Conservation (phyloP, 2,888 invertebrate species). For the Ephialtes manifestator region DNA sequence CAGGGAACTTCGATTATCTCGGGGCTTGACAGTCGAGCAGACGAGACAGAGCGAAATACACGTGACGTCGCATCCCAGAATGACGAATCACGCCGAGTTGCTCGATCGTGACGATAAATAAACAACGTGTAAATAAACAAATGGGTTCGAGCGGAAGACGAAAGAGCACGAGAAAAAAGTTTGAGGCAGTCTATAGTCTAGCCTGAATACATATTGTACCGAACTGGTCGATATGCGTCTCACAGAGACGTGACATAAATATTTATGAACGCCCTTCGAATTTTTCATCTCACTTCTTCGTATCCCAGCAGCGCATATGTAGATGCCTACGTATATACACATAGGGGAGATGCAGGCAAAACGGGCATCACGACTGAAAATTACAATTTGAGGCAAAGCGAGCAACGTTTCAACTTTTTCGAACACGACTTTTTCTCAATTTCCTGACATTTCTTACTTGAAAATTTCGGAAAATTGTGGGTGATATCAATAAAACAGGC, state of each 20-base stretch:
- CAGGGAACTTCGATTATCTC: slow-evolving; percentile 17
- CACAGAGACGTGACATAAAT: slow-evolving; percentile 46
- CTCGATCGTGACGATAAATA: slow-evolving; percentile 38
- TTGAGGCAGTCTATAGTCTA: neutral
- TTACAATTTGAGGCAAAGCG: no score
- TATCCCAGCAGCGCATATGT: neutral
- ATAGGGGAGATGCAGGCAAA: no score
- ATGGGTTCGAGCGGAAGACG: neutral
- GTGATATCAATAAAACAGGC: no score
- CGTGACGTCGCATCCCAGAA: slow-evolving; percentile 10
- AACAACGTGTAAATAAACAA: slow-evolving; percentile 47
- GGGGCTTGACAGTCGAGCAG: neutral
- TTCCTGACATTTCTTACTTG: no score
- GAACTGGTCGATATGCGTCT: slow-evolving; percentile 24
- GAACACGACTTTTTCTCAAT: no score
- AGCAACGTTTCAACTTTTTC: no score
- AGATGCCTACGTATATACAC: neutral
- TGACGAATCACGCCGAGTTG: neutral
- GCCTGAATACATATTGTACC: neutral
- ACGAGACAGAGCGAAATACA: neutral
- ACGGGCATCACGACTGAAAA: no score
- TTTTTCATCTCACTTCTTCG: slow-evolving; percentile 23
- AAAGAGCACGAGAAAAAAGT: neutral
- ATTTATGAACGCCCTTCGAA: slow-evolving; percentile 43
- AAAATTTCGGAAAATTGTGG: no score